phyloP scores from a whole-genome alignment of 2,113 vertebrate species.

The Ailurus styani region DNA sequence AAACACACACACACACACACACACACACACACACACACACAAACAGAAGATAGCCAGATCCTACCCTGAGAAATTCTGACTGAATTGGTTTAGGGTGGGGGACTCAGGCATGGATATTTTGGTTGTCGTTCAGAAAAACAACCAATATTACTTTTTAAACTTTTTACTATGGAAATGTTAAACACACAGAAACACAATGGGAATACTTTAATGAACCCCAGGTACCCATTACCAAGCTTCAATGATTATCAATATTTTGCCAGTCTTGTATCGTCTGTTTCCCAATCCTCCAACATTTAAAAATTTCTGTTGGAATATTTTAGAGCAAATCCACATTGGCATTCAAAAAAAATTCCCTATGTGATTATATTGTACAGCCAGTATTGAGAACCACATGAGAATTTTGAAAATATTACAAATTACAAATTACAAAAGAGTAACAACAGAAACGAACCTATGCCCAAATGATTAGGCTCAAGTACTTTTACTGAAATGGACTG shows the following conservation, averaged over 20 bases:
- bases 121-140: not conserved
- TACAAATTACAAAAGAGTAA: constrained; percentile 19
- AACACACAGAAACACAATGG: not conserved
- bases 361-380: not conserved
- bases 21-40: too few species aligned
- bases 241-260: not conserved
- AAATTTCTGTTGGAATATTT: not conserved
- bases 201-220: not conserved
- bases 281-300: not conserved
- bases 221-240: not conserved
- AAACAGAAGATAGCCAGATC: not conserved
- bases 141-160: not conserved
- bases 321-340: not conserved
- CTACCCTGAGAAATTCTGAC: not conserved
- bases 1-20: too few species aligned
- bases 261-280: not conserved
- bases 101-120: not conserved
- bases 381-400: not conserved
- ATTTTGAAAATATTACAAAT: not conserved
- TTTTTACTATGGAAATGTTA: not conserved
- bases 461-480: not conserved
- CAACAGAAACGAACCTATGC: not conserved
- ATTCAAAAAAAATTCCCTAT: not conserved
- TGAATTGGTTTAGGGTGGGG: not conserved
- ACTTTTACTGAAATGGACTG: not conserved